Evolutionary conservation across 2,888 invertebrate genomes (phyloP), one percentile per base, ranked within the genome.

Genomic region (Eristalis arbustorum): DNA sequence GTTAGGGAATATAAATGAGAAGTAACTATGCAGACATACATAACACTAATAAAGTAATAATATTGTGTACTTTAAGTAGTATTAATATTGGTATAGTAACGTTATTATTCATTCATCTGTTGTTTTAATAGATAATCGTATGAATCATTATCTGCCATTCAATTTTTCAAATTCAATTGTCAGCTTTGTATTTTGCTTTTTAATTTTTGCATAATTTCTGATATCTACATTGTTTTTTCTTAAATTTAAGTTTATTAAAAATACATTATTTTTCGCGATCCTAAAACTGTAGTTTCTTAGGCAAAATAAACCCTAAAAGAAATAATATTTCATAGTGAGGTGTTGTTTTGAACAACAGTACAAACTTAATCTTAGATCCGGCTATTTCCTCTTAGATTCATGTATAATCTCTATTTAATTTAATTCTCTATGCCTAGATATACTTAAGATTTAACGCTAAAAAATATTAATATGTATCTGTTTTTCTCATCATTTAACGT

Each of bases 61-160:
- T n/a, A 34, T 69, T n/a, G 13, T 69, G 34, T 34, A 13, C 31
- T 59, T 23, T 8, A 56, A 37, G 23, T 57, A 22, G 14, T 77
- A 25, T n/a, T 40, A 59, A 42, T 64, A 59, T 23, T 74, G 69
- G 69, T 75, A 71, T 66, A 67, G 72, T 77, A 62, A 49, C 37
- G 42, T 68, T 75, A 67, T 37, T 71, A 63, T 78, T 66, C 42
- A 75, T 79, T 66, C 64, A 83, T 83, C 83, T 83, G 87, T 87
- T 87, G 87, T 87, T 87, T 87, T 87, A 87, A 87, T 87, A 87
- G 66, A 64, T 31, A 87, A 83, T 87, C 87, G 83, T 83, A 83
- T 77, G 49, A 68, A 72, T 81, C 49, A 25, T 13, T 37, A 34
- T 59, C 59, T 66, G 2, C 8, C 31, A 23, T 34, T 62, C 14